Evolutionary conservation across 2,797 vertebrate species (phyloP).

Genomic region (Diplodus sargus): DNA sequence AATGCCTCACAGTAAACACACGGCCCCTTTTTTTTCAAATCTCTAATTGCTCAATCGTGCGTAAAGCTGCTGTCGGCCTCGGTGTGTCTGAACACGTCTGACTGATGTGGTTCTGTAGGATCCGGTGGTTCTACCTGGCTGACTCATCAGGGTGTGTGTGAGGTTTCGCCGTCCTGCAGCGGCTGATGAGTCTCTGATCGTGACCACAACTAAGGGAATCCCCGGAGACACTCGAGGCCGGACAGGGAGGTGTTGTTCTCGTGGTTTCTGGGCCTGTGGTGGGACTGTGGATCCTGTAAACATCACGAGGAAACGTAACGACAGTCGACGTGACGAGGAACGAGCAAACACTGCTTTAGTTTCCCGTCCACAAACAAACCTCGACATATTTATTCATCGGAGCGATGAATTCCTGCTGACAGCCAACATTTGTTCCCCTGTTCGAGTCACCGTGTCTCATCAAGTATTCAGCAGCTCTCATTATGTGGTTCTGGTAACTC

Average conservation of each 20-base stretch:
- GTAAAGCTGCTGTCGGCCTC: not conserved
- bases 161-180: not conserved
- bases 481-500: constrained; percentile 35
- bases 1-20: not conserved
- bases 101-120: not conserved
- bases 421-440: not conserved
- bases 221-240: not conserved
- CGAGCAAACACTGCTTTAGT: constrained; percentile 22
- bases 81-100: constrained; percentile 17
- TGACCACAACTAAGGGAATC: not conserved
- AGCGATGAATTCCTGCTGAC: constrained; percentile 42
- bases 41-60: not conserved
- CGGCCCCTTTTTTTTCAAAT: not conserved
- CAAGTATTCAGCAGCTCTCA: constrained; percentile 29
- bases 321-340: too few species aligned
- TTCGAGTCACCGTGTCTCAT: constrained; percentile 40
- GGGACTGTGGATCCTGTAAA: not conserved
- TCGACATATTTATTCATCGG: not conserved
- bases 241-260: not conserved
- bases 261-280: not conserved
- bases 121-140: constrained; percentile 17
- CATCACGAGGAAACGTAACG: not conserved
- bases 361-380: constrained; percentile 3
- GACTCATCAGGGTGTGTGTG: constrained; percentile 32
- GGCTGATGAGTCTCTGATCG: not conserved